A percentile compares a stretch with the other conserved stretches of the same genome.
Evolutionary conservation across 2,113 vertebrate species (phyloP).

Genomic region (Halichoerus grypus): DNA sequence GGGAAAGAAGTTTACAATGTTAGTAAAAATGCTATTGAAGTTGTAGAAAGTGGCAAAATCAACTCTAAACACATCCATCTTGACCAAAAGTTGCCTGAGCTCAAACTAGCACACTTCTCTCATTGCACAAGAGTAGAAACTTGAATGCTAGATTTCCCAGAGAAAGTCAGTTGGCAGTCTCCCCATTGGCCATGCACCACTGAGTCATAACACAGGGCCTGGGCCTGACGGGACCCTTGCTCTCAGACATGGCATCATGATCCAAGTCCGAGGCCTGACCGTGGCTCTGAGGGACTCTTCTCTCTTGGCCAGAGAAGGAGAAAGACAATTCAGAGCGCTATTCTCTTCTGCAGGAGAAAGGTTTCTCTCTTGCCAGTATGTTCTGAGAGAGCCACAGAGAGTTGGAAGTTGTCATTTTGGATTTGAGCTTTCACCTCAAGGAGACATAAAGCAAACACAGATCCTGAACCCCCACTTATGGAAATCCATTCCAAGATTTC

Average conservation of each 20-base stretch:
- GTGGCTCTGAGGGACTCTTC: background rate
- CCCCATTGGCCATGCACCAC: fast-evolving
- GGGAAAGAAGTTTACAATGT: background rate
- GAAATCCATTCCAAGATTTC: slow-evolving; percentile 6
- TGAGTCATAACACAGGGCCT: fast-evolving
- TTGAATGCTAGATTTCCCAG: background rate
- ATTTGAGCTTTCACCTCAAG: background rate
- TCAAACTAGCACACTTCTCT: background rate
- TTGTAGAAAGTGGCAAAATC: background rate
- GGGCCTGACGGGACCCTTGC: background rate
- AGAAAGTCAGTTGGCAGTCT: background rate
- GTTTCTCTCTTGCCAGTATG: background rate
- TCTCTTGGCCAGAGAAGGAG: background rate
- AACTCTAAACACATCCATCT: background rate
- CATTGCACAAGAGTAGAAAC: background rate
- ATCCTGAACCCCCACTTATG: background rate
- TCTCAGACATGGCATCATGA: background rate
- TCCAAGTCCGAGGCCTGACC: background rate
- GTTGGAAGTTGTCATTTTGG: background rate
- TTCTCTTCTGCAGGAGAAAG: background rate
- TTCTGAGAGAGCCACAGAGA: background rate
- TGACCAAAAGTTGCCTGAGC: background rate
- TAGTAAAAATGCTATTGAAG: background rate
- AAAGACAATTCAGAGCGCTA: background rate
- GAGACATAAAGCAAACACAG: background rate